Evolutionary conservation across 2,113 vertebrate genomes (phyloP).

Genomic region (Sinocyclocheilus maitianheensis): DNA sequence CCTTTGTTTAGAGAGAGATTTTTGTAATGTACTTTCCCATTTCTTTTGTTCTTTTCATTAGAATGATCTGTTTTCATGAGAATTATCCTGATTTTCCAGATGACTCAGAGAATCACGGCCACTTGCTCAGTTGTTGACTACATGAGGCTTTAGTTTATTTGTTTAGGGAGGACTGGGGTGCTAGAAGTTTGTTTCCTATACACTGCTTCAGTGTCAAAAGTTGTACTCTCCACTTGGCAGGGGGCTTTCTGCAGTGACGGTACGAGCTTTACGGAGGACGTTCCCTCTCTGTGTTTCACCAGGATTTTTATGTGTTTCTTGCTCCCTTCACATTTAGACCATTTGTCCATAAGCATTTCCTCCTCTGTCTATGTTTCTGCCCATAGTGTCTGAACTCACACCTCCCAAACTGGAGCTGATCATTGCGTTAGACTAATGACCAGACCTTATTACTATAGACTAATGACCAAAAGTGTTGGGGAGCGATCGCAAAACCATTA

Average conservation of each 20-base stretch:
- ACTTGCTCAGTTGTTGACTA: constrained; percentile 46
- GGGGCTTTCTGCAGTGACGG: constrained; percentile 48
- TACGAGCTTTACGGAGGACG: constrained; percentile 55
- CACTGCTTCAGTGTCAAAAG: constrained; percentile 64
- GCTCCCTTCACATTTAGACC: constrained; percentile 62
- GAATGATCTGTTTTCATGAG: constrained; percentile 27
- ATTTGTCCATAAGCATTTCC: constrained; percentile 71
- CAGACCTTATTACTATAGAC: constrained; percentile 9
- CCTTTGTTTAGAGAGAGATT: constrained; percentile 9
- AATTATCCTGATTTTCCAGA: constrained; percentile 18
- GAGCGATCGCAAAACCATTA: constrained; percentile 7
- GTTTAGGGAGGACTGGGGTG: constrained; percentile 56
- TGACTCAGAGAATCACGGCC: constrained; percentile 32
- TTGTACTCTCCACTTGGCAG: constrained; percentile 63
- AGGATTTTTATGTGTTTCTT: constrained; percentile 46
- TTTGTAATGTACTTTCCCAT: not conserved
- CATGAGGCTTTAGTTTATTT: constrained; percentile 58
- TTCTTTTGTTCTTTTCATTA: not conserved
- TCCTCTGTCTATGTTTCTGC: constrained; percentile 54
- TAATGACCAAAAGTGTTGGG: constrained; percentile 30
- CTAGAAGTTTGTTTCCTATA: constrained; percentile 71
- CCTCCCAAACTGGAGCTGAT: constrained; percentile 48
- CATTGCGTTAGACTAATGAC: constrained; percentile 23
- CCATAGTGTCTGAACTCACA: constrained; percentile 60
- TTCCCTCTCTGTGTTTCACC: constrained; percentile 53